Percentiles rank a stretch among this genome's conserved stretches.
These are phyloP conservation scores for Eciton burchellii DNA, from an alignment of 1,140 invertebrate genomes.

Conservation along the genomic window DNA sequence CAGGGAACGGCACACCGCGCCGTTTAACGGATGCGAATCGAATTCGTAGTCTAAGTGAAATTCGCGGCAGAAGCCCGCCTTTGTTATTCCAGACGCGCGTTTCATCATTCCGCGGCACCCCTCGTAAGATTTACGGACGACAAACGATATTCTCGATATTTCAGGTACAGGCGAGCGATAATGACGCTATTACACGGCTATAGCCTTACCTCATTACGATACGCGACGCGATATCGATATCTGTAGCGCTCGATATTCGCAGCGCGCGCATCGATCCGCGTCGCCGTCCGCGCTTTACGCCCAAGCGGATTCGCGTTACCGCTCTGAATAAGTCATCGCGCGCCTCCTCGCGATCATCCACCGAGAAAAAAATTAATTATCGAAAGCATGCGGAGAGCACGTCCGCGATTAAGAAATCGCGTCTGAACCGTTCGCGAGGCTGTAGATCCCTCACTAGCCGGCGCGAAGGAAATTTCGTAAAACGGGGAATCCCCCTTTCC, in stretches of 20 bases:
- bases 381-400: background rate
- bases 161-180: no score
- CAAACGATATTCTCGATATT: constrained; percentile 55
- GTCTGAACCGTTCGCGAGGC: background rate
- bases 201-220: background rate
- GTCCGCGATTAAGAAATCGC: background rate
- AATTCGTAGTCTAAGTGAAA: no score
- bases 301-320: background rate
- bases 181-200: constrained; percentile 33
- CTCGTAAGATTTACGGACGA: constrained; percentile 32
- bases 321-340: background rate
- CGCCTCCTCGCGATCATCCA: constrained; percentile 6
- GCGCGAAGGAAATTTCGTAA: constrained; percentile 25
- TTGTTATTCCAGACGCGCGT: constrained; percentile 43
- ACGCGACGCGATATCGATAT: constrained; percentile 32
- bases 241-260: constrained; percentile 6
- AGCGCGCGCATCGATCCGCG: constrained; percentile 11
- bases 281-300: constrained; percentile 5
- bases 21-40: constrained; percentile 8
- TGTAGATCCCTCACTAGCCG: constrained; percentile 16
- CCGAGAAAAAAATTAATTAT: background rate
- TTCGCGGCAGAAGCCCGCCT: no score
- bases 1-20: constrained; percentile 9
- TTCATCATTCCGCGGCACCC: constrained; percentile 38
- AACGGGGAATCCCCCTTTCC: constrained; percentile 15